Percentiles rank a stretch among this genome's conserved stretches.
These are phyloP conservation scores for Gnathonemus longibarbis DNA, from an alignment of 2,113 vertebrate genomes.

Conservation along the genomic window DNA sequence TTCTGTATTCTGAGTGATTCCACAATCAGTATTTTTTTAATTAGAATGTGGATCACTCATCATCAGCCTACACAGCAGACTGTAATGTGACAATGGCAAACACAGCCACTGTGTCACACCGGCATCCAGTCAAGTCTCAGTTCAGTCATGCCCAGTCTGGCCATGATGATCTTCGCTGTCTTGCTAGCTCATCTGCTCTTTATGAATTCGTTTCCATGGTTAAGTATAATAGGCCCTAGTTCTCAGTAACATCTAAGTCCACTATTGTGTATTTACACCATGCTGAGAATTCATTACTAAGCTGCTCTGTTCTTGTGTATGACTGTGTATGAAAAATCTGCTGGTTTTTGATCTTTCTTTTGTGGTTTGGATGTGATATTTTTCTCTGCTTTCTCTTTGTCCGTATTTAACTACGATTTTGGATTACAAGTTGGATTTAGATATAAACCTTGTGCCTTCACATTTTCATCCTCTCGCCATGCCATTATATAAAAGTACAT, in stretches of 20 bases:
- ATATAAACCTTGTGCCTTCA: not conserved
- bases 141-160: not conserved
- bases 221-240: not conserved
- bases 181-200: not conserved
- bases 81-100: not conserved
- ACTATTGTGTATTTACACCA: not conserved
- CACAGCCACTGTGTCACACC: not conserved
- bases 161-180: not conserved
- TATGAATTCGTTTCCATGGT: not conserved
- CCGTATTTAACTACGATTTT: not conserved
- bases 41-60: not conserved
- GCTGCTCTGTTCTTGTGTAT: not conserved
- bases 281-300: not conserved
- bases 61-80: not conserved
- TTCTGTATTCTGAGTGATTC: not conserved
- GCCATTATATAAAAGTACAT: not conserved
- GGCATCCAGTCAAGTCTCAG: not conserved
- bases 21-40: not conserved
- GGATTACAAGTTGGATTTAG: not conserved
- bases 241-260: not conserved
- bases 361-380: not conserved
- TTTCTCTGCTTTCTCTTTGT: not conserved
- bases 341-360: not conserved
- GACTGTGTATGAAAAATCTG: not conserved
- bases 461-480: not conserved